Evolutionary conservation across 53 echinoderm and acorn worm species (phyloP).

Genomic region (Mesocentrotus franciscanus): DNA sequence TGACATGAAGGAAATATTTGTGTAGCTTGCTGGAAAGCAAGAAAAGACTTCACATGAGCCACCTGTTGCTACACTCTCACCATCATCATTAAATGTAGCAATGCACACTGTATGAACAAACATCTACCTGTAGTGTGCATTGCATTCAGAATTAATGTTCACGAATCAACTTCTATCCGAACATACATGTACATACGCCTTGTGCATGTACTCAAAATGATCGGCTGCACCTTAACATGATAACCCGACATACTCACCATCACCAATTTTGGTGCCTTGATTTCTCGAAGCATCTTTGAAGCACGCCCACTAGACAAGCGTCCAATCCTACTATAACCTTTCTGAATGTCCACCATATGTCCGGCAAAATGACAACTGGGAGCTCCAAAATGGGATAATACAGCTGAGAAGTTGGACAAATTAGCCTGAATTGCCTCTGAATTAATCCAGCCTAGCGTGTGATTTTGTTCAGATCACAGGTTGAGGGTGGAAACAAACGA

Average conservation of each 20-base stretch:
- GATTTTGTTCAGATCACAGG: background rate
- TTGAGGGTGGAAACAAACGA: background rate
- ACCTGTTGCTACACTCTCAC: background rate
- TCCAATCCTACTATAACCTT: slow-evolving; percentile 3
- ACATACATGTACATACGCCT: background rate
- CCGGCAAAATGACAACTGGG: slow-evolving; percentile 9
- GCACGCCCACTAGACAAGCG: slow-evolving; percentile 12
- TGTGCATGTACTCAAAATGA: background rate
- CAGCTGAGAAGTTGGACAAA: background rate
- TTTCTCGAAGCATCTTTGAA: slow-evolving; percentile 59
- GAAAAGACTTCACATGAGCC: background rate
- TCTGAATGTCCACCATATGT: slow-evolving; percentile 49
- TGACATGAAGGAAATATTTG: background rate
- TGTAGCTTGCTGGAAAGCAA: background rate
- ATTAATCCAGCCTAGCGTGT: background rate
- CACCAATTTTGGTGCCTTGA: slow-evolving; percentile 58
- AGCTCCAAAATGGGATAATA: slow-evolving; percentile 15
- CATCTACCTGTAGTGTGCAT: background rate
- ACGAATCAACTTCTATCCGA: background rate
- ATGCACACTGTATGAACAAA: background rate
- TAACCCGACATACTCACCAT: slow-evolving; percentile 31
- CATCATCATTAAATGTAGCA: background rate
- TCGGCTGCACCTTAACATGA: background rate
- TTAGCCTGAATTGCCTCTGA: background rate
- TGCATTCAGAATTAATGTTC: background rate